These are phyloP conservation scores for Pherbina coryleti DNA, from an alignment of 2,888 invertebrate genomes.

Conservation along the genomic window DNA sequence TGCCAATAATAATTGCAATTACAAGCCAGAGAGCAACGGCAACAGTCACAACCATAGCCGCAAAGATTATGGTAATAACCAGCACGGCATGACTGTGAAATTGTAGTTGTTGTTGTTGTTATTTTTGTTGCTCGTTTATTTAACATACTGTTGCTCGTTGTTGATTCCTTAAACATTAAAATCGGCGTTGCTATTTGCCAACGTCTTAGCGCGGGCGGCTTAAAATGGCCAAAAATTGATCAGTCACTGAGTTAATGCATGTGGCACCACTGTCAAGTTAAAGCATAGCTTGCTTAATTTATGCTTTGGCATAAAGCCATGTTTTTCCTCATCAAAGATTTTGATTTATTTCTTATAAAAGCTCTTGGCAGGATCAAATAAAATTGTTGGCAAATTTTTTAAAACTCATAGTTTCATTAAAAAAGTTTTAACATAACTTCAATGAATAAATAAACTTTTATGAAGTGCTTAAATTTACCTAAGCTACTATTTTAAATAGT, in stretches of 20 bases:
- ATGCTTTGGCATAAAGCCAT: no score
- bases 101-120: background rate
- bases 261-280: background rate
- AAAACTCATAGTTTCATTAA: no score
- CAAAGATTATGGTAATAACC: background rate
- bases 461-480: no score
- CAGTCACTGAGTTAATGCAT: no score
- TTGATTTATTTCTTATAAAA: no score
- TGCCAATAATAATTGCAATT: slow-evolving; percentile 24
- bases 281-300: background rate
- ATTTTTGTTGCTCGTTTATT: background rate
- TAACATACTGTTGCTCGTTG: background rate
- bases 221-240: background rate
- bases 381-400: no score
- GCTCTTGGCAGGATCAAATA: no score
- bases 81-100: slow-evolving; percentile 1
- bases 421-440: no score
- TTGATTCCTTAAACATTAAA: slow-evolving; percentile 3
- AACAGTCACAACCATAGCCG: background rate
- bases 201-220: background rate
- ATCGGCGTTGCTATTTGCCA: background rate
- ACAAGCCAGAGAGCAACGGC: background rate
- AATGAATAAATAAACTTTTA: no score
- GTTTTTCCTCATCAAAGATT: no score
- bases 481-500: no score